phyloP scores from a whole-genome alignment of 2,113 vertebrate genomes.

The Ibidorhyncha struthersii region DNA sequence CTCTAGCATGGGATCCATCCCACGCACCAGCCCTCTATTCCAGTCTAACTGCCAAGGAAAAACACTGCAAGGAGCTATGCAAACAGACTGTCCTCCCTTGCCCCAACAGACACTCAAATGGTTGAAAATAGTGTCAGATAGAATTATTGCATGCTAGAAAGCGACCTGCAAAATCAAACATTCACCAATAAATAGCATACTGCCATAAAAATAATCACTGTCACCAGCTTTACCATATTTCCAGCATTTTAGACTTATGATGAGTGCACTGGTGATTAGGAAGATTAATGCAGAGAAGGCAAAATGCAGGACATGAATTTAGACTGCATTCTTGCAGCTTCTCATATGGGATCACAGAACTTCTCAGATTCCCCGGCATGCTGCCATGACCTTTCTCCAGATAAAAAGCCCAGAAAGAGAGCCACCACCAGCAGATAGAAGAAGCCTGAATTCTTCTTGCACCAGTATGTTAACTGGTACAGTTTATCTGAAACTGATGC shows the following conservation, averaged over 20 bases:
- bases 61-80: not conserved
- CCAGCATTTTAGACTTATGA: not conserved
- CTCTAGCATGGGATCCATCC: not conserved
- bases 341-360: not conserved
- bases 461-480: accelerated
- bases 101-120: not conserved
- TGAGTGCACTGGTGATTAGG: not conserved
- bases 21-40: not conserved
- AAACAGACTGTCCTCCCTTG: not conserved
- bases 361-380: not conserved
- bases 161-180: accelerated
- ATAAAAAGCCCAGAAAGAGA: not conserved
- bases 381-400: not conserved
- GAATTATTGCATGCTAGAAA: not conserved
- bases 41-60: not conserved
- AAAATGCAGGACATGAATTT: not conserved
- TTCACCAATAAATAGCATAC: not conserved
- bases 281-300: not conserved
- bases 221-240: not conserved
- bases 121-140: not conserved
- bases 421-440: not conserved
- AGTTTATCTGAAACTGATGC: not conserved
- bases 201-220: not conserved
- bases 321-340: not conserved
- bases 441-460: not conserved